phyloP scores from a whole-genome alignment of 2,797 vertebrate species.

The Craterocephalus amniculus region DNA sequence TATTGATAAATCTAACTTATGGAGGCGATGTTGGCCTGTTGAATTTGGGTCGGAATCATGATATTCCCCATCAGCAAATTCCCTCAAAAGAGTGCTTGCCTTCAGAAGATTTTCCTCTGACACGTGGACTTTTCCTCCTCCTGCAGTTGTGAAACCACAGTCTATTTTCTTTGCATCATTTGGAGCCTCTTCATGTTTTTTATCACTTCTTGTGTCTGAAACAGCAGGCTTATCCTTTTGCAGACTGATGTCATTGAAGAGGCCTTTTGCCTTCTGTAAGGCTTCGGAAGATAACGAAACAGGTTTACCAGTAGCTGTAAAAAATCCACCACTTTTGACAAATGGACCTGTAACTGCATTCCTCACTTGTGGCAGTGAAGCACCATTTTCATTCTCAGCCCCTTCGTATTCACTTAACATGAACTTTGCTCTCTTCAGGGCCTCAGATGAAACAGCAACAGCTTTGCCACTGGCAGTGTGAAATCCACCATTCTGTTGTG shows the following conservation, averaged over 20 bases:
- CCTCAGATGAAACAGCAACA: conserved; percentile 80
- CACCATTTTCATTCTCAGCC: conserved; percentile 12
- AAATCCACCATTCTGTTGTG: conserved; percentile 59
- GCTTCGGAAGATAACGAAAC: conserved; percentile 81
- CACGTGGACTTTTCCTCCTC: conserved; percentile 47
- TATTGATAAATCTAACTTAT: conserved; percentile 9
- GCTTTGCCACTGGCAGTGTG: conserved; percentile 83
- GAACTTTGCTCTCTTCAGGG: conserved; percentile 82
- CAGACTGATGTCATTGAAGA: conserved; percentile 77
- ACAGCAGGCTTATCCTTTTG: conserved; percentile 9
- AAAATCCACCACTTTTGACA: conserved; percentile 65
- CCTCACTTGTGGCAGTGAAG: conserved; percentile 8
- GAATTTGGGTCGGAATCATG: conserved; percentile 13
- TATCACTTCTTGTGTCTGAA: conserved; percentile 16
- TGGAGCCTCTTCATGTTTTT: conserved; percentile 3
- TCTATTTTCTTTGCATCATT: conserved; percentile 1
- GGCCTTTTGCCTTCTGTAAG: conserved; percentile 79
- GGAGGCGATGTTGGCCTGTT: not conserved
- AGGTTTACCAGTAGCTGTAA: conserved; percentile 82
- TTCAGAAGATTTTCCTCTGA: conserved; percentile 47
- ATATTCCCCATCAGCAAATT: conserved; percentile 10
- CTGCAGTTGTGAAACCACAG: conserved; percentile 54
- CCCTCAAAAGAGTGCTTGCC: conserved; percentile 46
- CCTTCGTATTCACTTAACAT: conserved; percentile 57
- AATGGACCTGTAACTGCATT: not conserved